Percentiles rank a stretch among this genome's conserved stretches.
Conservation (phyloP, 2,113 vertebrate genomes). For the Phalacrocorax aristotelis region DNA sequence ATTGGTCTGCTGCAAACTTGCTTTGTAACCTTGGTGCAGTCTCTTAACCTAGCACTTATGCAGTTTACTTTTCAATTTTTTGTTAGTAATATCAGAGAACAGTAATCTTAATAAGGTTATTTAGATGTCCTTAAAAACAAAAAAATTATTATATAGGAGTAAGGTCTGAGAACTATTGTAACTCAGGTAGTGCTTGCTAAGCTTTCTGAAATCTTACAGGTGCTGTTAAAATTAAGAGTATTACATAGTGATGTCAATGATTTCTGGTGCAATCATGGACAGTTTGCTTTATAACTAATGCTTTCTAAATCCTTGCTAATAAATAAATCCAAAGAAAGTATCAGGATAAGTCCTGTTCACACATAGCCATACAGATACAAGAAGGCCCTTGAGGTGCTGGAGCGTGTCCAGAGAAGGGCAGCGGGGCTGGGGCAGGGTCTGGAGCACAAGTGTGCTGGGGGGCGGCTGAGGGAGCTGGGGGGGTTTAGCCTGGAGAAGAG, state of each 20-base stretch:
- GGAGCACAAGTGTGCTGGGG: too few species aligned
- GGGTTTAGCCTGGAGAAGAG: too few species aligned
- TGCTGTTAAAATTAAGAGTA: neutral
- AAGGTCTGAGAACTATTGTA: neutral
- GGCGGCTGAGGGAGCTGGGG: too few species aligned
- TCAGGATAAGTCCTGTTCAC: neutral
- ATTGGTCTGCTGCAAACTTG: neutral
- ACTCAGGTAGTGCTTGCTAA: neutral
- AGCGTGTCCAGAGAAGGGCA: too few species aligned
- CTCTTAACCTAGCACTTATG: neutral
- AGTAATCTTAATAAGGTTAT: neutral
- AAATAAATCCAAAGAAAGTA: neutral
- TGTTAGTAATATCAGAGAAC: neutral
- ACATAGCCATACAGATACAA: neutral
- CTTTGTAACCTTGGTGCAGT: neutral
- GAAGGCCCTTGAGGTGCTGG: too few species aligned
- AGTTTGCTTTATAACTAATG: neutral
- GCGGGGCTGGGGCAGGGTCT: too few species aligned
- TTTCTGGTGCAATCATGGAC: neutral
- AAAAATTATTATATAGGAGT: neutral
- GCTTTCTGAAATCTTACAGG: neutral
- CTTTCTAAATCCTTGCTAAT: neutral
- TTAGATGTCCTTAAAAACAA: neutral
- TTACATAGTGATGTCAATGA: neutral
- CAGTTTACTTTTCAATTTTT: neutral